Percentiles rank a stretch among this genome's conserved stretches.
Evolutionary conservation across 2,797 vertebrate genomes (phyloP).

Genomic region (Nasua narica): DNA sequence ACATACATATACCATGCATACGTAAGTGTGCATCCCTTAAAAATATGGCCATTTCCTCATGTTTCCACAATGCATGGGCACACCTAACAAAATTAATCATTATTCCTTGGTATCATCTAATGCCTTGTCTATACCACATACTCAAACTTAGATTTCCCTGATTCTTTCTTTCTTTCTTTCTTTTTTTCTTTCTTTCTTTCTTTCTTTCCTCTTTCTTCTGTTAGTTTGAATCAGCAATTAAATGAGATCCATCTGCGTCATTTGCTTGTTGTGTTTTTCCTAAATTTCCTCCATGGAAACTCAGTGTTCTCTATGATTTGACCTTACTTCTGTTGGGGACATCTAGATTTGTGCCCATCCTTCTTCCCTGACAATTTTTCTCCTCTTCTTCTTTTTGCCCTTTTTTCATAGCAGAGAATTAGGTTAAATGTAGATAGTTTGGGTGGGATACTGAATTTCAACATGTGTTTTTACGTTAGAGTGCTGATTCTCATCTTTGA

Average conservation of each 20-base stretch:
- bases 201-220: too few relatives aligned
- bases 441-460: background rate
- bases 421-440: background rate
- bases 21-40: background rate
- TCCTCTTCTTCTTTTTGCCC: background rate
- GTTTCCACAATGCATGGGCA: background rate
- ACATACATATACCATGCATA: too few relatives aligned
- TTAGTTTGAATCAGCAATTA: background rate
- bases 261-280: background rate
- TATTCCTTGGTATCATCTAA: background rate
- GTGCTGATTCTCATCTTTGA: slow-evolving; percentile 18
- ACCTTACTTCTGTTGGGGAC: background rate
- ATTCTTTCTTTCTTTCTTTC: background rate
- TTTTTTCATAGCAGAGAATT: background rate
- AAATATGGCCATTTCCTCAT: background rate
- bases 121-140: background rate
- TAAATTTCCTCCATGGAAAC: background rate
- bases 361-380: background rate
- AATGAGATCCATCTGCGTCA: background rate
- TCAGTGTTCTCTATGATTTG: background rate
- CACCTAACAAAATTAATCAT: background rate
- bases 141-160: background rate
- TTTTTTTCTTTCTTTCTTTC: background rate
- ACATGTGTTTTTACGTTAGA: background rate
- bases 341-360: background rate